A percentile compares a stretch with the other conserved stretches of the same genome.
These are phyloP conservation scores for Cladorhizidae sp. DNA, from an alignment of 37 sponge, comb jelly and placozoan species.

Conservation along the genomic window DNA sequence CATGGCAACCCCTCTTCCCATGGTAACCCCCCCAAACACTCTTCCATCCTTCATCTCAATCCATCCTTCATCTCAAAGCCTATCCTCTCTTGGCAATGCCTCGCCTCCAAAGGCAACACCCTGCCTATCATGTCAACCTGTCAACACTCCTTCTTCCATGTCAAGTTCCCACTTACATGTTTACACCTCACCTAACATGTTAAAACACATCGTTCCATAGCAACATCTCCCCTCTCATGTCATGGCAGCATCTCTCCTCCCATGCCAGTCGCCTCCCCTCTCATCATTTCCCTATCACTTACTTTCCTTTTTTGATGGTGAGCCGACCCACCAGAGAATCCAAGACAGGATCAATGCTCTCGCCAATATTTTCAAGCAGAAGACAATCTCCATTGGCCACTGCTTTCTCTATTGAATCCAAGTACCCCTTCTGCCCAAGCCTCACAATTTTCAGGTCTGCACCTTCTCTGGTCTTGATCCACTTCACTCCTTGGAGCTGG, in stretches of 20 bases:
- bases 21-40: too few relatives aligned
- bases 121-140: too few relatives aligned
- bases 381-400: slow-evolving; percentile 91
- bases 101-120: too few relatives aligned
- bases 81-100: too few relatives aligned
- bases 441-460: slow-evolving; percentile 84
- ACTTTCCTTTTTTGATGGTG: slow-evolving; percentile 98
- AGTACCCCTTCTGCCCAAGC: slow-evolving; percentile 91
- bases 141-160: too few relatives aligned
- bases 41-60: too few relatives aligned
- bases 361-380: slow-evolving; percentile 97
- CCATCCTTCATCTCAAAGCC: too few relatives aligned
- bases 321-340: slow-evolving; percentile 93
- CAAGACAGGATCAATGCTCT: slow-evolving; percentile 92
- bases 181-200: neutral
- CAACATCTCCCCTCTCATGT: neutral
- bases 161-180: too few relatives aligned
- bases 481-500: slow-evolving; percentile 98
- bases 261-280: too few relatives aligned
- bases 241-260: too few relatives aligned
- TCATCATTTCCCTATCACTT: too few relatives aligned
- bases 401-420: slow-evolving; percentile 95
- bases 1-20: too few relatives aligned
- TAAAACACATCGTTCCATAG: neutral
- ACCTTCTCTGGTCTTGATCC: slow-evolving; percentile 98